phyloP scores from a whole-genome alignment of 2,113 vertebrate genomes.

The Rhadina sibilatrix region DNA sequence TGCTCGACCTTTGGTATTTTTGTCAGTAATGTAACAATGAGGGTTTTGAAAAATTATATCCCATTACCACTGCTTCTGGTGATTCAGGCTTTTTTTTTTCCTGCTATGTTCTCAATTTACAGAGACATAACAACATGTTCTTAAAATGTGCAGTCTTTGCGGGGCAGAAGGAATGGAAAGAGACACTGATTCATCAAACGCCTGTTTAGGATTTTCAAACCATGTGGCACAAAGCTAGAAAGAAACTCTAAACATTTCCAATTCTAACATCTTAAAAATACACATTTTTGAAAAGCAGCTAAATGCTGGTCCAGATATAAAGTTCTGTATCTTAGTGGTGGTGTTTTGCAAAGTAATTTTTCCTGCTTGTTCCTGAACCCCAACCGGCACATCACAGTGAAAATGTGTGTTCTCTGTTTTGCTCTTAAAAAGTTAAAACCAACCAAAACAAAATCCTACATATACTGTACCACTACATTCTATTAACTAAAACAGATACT shows the following conservation, averaged over 20 bases:
- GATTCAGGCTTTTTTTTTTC: neutral
- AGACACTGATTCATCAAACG: slow-evolving; percentile 37
- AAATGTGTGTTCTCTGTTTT: accelerated
- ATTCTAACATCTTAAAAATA: neutral
- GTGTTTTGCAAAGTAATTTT: neutral
- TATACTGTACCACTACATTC: neutral
- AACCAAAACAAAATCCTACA: neutral
- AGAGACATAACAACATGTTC: slow-evolving; percentile 35
- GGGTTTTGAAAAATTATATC: neutral
- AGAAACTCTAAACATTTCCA: slow-evolving; percentile 21
- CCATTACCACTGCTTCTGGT: neutral
- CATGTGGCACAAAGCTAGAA: slow-evolving; percentile 12
- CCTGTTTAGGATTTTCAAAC: slow-evolving; percentile 26
- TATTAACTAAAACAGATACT: neutral
- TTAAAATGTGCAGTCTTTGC: slow-evolving; percentile 19
- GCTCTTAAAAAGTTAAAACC: neutral
- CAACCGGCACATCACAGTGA: neutral
- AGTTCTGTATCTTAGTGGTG: neutral
- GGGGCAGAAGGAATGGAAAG: slow-evolving; percentile 1
- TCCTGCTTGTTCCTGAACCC: neutral
- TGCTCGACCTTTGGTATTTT: neutral
- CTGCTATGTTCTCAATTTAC: slow-evolving; percentile 3
- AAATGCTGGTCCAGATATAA: neutral
- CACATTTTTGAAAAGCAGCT: neutral
- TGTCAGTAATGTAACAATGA: neutral